These are phyloP conservation scores for Hydraecia micacea DNA, from an alignment of 2,888 invertebrate species.

Conservation along the genomic window DNA sequence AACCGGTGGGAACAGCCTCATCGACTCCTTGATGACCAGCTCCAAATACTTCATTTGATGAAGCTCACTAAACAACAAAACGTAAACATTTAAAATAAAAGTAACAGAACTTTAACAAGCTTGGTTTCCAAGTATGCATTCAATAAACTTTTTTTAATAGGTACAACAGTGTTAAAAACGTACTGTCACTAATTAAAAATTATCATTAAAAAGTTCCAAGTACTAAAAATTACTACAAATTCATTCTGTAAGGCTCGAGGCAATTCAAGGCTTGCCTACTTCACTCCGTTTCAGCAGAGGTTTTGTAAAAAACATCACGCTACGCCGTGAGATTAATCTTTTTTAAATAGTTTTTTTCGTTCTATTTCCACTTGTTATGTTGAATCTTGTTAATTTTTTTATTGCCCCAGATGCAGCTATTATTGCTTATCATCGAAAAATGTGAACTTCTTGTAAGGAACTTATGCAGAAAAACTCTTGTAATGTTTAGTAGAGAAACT, in stretches of 20 bases:
- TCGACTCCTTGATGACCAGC: conserved; percentile 87
- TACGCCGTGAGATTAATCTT: neutral
- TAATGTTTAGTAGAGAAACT: neutral
- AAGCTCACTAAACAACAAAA: conserved; percentile 78
- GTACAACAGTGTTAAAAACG: neutral
- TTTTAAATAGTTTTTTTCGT: neutral
- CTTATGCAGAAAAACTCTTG: neutral
- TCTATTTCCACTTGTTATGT: neutral
- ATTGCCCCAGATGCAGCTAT: neutral
- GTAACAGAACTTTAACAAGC: neutral
- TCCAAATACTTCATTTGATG: conserved; percentile 90
- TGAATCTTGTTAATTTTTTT: neutral
- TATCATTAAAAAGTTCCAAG: neutral
- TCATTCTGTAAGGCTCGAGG: conserved; percentile 1
- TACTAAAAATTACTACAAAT: conserved; percentile 7
- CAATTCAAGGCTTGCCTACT: conserved; percentile 23
- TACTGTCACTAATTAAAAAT: conserved; percentile 27
- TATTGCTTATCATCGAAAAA: neutral
- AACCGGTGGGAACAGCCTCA: conserved; percentile 89
- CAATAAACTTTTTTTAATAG: neutral
- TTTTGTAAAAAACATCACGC: conserved; percentile 14
- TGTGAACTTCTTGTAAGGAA: neutral
- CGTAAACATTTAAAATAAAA: neutral
- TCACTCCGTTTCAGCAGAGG: conserved; percentile 2
- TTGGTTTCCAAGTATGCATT: neutral